phyloP scores from a whole-genome alignment of 2,888 invertebrate genomes.

The Tillus elongatus region DNA sequence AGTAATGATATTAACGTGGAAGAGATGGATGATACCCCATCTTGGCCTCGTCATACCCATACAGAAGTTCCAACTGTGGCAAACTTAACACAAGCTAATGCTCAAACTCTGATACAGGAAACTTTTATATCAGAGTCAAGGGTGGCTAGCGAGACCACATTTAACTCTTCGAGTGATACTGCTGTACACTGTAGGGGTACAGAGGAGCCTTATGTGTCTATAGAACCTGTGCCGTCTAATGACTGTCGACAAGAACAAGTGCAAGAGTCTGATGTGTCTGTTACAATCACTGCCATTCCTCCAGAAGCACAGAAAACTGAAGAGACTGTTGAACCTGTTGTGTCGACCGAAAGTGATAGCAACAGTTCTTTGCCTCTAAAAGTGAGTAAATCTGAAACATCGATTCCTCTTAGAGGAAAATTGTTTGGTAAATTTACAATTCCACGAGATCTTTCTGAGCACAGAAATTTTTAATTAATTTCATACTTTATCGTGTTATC shows the following conservation, averaged over 20 bases:
- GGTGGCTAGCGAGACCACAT: background rate
- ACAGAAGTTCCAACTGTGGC: slow-evolving; percentile 8
- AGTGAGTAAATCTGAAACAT: no score
- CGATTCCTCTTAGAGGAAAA: no score
- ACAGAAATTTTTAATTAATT: no score
- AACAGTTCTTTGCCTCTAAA: no score
- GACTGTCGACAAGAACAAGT: slow-evolving; percentile 20
- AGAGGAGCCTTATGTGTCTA: slow-evolving; percentile 27
- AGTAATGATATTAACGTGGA: slow-evolving; percentile 49
- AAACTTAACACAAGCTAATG: no score
- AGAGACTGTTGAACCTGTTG: slow-evolving; percentile 31
- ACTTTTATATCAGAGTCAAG: no score
- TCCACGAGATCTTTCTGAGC: no score
- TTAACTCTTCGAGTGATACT: no score
- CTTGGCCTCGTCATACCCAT: slow-evolving; percentile 25
- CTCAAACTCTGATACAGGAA: no score
- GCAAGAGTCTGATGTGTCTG: slow-evolving; percentile 17
- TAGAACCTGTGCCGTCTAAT: slow-evolving; percentile 26
- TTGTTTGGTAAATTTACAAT: no score
- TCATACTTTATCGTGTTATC: no score
- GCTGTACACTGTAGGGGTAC: slow-evolving; percentile 12
- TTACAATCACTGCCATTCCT: slow-evolving; percentile 25
- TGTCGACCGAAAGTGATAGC: slow-evolving; percentile 20
- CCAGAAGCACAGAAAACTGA: slow-evolving; percentile 31
- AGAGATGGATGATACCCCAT: slow-evolving; percentile 48